These are phyloP conservation scores for Gobio occitaniae DNA, from an alignment of 2,797 vertebrate species.

Conservation along the genomic window DNA sequence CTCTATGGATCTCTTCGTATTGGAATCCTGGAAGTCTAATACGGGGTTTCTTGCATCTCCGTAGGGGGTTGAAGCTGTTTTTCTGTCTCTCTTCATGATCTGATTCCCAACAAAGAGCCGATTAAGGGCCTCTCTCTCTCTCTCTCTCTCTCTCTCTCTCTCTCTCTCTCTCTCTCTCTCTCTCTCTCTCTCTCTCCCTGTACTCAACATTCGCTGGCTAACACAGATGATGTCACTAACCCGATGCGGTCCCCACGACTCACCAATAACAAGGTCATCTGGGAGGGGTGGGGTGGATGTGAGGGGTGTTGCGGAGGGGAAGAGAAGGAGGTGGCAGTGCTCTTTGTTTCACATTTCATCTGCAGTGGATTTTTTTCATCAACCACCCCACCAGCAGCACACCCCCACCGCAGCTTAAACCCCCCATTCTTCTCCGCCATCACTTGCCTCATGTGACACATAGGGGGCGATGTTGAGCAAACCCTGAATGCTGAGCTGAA, in stretches of 20 bases:
- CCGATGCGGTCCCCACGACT: conserved; percentile 63
- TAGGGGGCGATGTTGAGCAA: conserved; percentile 56
- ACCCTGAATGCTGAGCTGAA: neutral
- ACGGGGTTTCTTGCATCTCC: conserved; percentile 27
- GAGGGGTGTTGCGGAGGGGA: conserved; percentile 49
- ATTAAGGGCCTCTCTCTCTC: conserved; percentile 65
- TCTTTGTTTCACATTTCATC: conserved; percentile 75
- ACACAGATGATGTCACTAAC: conserved; percentile 76
- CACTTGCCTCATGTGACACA: conserved; percentile 53
- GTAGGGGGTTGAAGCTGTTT: conserved; percentile 52
- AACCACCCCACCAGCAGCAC: conserved; percentile 3
- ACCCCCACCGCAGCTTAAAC: conserved; percentile 20
- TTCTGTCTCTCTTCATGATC: conserved; percentile 70
- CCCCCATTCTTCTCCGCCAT: neutral
- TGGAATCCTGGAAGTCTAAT: conserved; percentile 29
- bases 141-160: too few relatives aligned
- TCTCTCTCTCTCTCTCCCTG: conserved; percentile 38
- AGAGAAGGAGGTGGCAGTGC: conserved; percentile 59
- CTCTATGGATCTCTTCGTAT: conserved; percentile 5
- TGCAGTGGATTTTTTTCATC: conserved; percentile 52
- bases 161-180: neutral
- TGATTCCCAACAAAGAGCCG: conserved; percentile 72
- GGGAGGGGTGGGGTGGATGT: conserved; percentile 44
- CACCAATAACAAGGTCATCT: conserved; percentile 66
- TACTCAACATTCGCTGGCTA: conserved; percentile 62